Base-by-base conservation (phyloP, 2,888 invertebrate genomes). In the Pardosa pseudoannulata region DNA sequence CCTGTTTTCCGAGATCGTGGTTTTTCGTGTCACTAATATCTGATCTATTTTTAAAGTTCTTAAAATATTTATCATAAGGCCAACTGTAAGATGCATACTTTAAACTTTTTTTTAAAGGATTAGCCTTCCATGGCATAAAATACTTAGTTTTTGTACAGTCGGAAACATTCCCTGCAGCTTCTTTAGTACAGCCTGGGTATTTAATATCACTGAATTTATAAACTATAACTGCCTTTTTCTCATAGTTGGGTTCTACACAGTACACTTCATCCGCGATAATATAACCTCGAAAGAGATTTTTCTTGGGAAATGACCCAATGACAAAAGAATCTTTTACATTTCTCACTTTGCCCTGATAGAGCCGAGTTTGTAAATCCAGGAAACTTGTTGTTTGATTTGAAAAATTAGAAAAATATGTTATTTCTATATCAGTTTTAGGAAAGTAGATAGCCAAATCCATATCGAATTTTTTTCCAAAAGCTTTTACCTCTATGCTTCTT, bases 191-290 rank as follows among this genome's bases (percentile, higher is more conserved):
- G 7, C 67, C 67, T 13, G 67, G 67, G 11, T n/a, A 13, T 1
- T 32, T n/a, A n/a, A 67, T 32, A 19, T 67, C 67, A 0, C 7
- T 32, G 11, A 67, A 67, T 32, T 23, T 67, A 32, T 67, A 67
- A 31, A 67, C 67, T n/a, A 67, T 67, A 1, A 67, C 32, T n/a
- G 32, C 11, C 11, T 23, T 32, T 1, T 27, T 0, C 13, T 1
- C 11, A 1, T 0, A 32, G 7, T 32, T 32, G 19, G 67, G 67
- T 27, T 67, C 67, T 0, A 67, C 19, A 23, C 67, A 67, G 23
- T 32, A 67, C 11, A 67, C 36, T 13, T 67, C 67, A 1, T 67
- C 67, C 13, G 36, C n/a, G 7, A 67, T 67, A 19, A 67, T 67
- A 19, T 67, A 67, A 7, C 67, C 67, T 0, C 67, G 27, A 28